phyloP scores from a whole-genome alignment of 2,888 invertebrate genomes.

The Meganola albula region DNA sequence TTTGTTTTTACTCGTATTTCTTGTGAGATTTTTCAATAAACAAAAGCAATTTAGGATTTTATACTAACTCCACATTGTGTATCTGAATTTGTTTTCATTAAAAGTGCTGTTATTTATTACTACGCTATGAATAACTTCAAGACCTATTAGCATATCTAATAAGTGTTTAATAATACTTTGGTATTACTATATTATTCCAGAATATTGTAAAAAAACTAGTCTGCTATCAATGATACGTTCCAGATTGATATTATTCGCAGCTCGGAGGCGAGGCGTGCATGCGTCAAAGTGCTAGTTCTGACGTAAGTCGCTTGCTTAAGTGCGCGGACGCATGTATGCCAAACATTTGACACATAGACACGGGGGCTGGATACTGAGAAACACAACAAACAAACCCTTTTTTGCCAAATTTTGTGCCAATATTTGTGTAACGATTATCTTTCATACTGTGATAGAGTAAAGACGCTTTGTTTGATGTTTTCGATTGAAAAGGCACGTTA shows the following conservation, averaged over 20 bases:
- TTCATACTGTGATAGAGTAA: conserved; percentile 26
- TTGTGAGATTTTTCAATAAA: too few relatives aligned
- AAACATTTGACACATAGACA: conserved; percentile 35
- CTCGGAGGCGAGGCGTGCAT: conserved; percentile 28
- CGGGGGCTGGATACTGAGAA: conserved; percentile 32
- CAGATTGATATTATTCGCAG: conserved; percentile 28
- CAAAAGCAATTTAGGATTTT: too few relatives aligned
- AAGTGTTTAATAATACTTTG: too few relatives aligned
- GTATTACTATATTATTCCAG: too few relatives aligned
- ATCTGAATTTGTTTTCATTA: too few relatives aligned
- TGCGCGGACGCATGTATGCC: conserved; percentile 28
- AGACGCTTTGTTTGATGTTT: conserved; percentile 30
- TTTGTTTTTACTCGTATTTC: too few relatives aligned
- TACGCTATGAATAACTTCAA: too few relatives aligned
- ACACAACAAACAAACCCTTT: conserved; percentile 31
- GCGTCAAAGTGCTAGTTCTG: conserved; percentile 38
- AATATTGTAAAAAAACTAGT: too few relatives aligned
- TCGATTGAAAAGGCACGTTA: conserved; percentile 32
- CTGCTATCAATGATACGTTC: too few relatives aligned
- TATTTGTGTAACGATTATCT: conserved; percentile 24
- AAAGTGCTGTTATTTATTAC: too few relatives aligned
- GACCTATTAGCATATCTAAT: too few relatives aligned
- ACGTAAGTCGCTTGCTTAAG: conserved; percentile 35
- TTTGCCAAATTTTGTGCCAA: conserved; percentile 27
- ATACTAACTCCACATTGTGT: too few relatives aligned